phyloP scores from a whole-genome alignment of 37 sponge, comb jelly and placozoan species.

The Aplysina aerophoba region DNA sequence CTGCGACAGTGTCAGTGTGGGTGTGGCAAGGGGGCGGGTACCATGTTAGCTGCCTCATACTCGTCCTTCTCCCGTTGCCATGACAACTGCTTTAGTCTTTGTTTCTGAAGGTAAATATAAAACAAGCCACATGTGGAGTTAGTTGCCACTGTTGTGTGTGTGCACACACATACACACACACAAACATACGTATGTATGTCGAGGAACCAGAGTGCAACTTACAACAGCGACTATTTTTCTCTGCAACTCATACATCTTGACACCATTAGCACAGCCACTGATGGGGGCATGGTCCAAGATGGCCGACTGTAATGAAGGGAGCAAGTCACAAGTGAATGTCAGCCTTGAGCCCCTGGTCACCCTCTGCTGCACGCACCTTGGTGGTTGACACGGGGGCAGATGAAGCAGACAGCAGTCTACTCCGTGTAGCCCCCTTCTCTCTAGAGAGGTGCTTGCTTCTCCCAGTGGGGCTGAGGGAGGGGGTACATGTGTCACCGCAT shows the following conservation, averaged over 20 bases:
- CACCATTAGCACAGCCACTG: no score
- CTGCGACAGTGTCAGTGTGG: not conserved
- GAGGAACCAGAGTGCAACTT: not conserved
- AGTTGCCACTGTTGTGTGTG: constrained; percentile 14
- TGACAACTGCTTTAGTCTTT: constrained; percentile 48
- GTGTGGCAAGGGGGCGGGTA: constrained; percentile 23
- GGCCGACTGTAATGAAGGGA: no score
- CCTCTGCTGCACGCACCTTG: no score
- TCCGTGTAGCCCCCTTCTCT: constrained; percentile 32
- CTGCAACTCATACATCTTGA: no score
- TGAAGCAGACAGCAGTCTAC: not conserved
- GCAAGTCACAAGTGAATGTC: no score
- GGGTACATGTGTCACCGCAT: no score
- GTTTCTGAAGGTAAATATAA: constrained; percentile 32
- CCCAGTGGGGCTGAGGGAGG: constrained; percentile 1
- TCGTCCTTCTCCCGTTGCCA: constrained; percentile 51
- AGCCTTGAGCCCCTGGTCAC: no score
- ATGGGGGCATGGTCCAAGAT: no score
- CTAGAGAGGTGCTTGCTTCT: constrained; percentile 9
- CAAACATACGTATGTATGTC: not conserved
- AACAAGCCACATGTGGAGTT: constrained; percentile 9
- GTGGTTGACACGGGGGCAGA: no score
- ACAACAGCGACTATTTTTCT: no score
- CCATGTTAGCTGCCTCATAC: constrained; percentile 61
- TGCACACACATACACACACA: not conserved